Conservation (phyloP, 2,113 vertebrate genomes). For the Pteropus alecto region DNA sequence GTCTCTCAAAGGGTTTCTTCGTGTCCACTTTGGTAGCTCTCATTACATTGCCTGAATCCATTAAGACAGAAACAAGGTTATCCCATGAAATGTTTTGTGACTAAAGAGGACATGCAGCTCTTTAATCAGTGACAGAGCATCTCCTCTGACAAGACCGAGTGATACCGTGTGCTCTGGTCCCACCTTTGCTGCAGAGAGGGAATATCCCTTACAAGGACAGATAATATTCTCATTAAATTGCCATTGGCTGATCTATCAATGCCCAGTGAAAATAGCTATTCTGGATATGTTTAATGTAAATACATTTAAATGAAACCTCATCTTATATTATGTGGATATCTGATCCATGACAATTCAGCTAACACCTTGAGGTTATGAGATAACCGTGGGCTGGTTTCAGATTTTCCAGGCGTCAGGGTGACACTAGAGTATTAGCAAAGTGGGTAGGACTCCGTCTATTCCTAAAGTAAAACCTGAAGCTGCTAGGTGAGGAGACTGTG, state of each 20-base stretch:
- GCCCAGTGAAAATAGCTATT: constrained; percentile 78
- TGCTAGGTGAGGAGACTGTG: background rate
- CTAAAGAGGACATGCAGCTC: constrained; percentile 82
- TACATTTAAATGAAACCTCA: constrained; percentile 78
- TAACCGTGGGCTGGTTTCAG: constrained; percentile 52
- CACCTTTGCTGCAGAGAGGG: constrained; percentile 73
- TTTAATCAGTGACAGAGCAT: constrained; percentile 85
- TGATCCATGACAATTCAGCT: constrained; percentile 74
- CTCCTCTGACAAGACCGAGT: constrained; percentile 83
- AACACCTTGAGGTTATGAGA: constrained; percentile 72
- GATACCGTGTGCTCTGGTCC: constrained; percentile 73
- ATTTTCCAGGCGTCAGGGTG: constrained; percentile 34
- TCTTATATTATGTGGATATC: constrained; percentile 69
- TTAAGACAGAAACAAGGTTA: constrained; percentile 86
- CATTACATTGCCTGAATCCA: constrained; percentile 83
- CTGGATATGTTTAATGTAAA: constrained; percentile 82
- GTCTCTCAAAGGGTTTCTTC: constrained; percentile 82
- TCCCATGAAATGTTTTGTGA: constrained; percentile 81
- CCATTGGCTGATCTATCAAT: constrained; percentile 76
- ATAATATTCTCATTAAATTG: constrained; percentile 80
- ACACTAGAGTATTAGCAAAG: background rate
- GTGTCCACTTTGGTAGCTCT: constrained; percentile 82
- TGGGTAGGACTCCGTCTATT: background rate
- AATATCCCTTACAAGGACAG: constrained; percentile 81
- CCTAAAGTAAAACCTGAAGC: background rate